Conservation (phyloP, 2,113 vertebrate genomes). For the rat (Rattus norvegicus) region DNA sequence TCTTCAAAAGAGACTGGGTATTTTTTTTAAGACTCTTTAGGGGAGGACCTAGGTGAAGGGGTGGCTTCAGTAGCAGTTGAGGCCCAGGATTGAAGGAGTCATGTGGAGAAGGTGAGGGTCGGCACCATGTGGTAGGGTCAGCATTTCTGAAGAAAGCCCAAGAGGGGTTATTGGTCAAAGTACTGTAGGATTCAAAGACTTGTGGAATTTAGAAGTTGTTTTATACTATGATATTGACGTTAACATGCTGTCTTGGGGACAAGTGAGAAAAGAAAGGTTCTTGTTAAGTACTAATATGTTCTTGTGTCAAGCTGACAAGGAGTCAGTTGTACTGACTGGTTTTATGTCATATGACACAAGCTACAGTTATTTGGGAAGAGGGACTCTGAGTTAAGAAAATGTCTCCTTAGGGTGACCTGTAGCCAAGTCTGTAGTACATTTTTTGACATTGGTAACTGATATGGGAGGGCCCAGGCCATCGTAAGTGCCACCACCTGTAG, state of each 20-base stretch:
- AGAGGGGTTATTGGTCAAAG: too few species aligned
- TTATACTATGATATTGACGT: neutral
- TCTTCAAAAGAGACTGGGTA: neutral
- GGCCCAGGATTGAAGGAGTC: too few species aligned
- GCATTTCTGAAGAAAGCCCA: too few species aligned
- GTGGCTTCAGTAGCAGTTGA: too few species aligned
- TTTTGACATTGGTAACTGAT: neutral
- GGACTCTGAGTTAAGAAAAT: neutral
- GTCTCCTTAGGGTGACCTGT: neutral
- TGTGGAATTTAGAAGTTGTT: neutral
- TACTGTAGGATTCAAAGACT: neutral
- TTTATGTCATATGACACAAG: neutral
- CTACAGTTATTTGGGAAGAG: neutral
- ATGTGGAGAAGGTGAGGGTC: too few species aligned
- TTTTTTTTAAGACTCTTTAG: neutral
- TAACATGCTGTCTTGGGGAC: neutral
- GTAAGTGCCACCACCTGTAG: neutral
- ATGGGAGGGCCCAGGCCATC: neutral
- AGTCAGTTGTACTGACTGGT: neutral
- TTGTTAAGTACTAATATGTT: neutral
- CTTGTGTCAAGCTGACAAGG: neutral
- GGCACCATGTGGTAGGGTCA: too few species aligned
- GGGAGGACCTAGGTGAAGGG: neutral
- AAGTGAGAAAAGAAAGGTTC: neutral
- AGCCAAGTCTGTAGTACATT: neutral